These are phyloP conservation scores for Ianthella basta DNA, from an alignment of 37 sponge, comb jelly and placozoan species.

Conservation along the genomic window DNA sequence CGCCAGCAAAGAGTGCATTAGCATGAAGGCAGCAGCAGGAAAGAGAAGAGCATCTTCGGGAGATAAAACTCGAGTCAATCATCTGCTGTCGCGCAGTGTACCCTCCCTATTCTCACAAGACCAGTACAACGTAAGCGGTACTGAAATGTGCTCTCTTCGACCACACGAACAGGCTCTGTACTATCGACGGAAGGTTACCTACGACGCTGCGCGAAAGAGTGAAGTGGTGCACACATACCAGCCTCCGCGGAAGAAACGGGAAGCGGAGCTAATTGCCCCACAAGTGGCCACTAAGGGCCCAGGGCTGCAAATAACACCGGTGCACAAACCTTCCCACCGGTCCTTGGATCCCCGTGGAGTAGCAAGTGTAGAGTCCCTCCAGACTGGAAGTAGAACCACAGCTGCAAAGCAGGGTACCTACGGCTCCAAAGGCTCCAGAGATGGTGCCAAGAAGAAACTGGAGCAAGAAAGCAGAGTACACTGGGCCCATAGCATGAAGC, in stretches of 20 bases:
- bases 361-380: too few species aligned
- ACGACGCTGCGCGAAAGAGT: neutral
- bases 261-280: neutral
- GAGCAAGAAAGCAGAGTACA: neutral
- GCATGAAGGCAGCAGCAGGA: too few species aligned
- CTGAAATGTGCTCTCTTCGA: neutral
- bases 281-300: conserved; percentile 8
- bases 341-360: too few species aligned
- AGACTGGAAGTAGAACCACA: too few species aligned
- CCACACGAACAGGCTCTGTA: conserved; percentile 5
- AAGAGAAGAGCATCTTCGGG: neutral
- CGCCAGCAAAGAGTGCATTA: too few species aligned
- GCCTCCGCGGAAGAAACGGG: neutral
- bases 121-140: neutral
- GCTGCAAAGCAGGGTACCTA: too few species aligned
- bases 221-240: neutral
- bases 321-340: neutral
- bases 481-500: conserved; percentile 1
- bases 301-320: conserved; percentile 6
- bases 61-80: neutral
- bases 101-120: conserved; percentile 3
- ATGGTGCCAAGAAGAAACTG: neutral
- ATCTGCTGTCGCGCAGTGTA: neutral
- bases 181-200: neutral
- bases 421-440: neutral